phyloP scores from a whole-genome alignment of 2,888 invertebrate species.

The Xanthia togata region DNA sequence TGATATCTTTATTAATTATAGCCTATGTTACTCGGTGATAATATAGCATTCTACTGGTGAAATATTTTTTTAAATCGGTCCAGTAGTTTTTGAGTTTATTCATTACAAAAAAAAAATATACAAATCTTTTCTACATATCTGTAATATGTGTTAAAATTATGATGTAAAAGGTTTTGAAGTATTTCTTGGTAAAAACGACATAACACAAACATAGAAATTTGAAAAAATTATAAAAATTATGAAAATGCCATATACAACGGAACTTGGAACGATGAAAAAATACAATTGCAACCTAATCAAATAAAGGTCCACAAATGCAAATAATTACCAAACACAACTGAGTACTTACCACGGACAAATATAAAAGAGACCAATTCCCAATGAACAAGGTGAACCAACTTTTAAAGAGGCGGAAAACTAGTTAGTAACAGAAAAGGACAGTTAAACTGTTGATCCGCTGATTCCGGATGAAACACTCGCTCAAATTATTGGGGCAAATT shows the following conservation, averaged over 20 bases:
- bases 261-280: neutral
- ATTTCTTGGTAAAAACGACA: neutral
- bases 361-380: neutral
- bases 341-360: neutral
- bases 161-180: neutral
- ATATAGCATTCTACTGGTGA: too few species aligned
- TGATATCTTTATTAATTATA: too few species aligned
- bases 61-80: too few species aligned
- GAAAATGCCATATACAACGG: neutral
- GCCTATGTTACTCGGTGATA: too few species aligned
- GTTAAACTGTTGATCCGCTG: conserved; percentile 59
- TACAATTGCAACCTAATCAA: neutral
- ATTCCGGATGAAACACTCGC: conserved; percentile 51
- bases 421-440: conserved; percentile 54
- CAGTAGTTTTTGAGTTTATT: too few species aligned
- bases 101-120: too few species aligned
- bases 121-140: too few species aligned
- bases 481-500: conserved; percentile 56
- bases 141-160: too few species aligned
- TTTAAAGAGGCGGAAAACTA: conserved; percentile 39
- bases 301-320: neutral
- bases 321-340: neutral
- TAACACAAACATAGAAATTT: neutral
- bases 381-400: conserved; percentile 9
- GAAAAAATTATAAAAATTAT: neutral